phyloP scores from a whole-genome alignment of 2,113 vertebrate species.

The Syrrhaptes paradoxus region DNA sequence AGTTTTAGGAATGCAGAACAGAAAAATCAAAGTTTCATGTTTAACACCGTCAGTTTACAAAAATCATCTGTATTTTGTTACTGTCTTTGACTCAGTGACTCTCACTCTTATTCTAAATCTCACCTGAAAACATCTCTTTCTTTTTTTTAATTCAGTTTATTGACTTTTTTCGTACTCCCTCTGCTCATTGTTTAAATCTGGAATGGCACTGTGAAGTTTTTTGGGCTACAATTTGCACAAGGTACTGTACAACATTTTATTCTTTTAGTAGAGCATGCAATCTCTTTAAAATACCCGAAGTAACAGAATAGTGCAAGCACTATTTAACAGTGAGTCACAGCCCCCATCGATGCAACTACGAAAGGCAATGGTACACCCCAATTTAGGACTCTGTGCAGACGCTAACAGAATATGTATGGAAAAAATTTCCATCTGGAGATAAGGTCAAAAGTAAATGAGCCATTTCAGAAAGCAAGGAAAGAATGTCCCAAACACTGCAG shows the following conservation, averaged over 20 bases:
- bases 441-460: slow-evolving; percentile 66
- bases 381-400: background rate
- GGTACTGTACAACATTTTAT: background rate
- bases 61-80: background rate
- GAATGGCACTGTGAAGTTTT: background rate
- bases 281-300: background rate
- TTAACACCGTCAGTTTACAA: background rate
- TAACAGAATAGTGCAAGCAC: background rate
- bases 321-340: background rate
- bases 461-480: slow-evolving; percentile 60
- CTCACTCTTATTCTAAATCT: background rate
- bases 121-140: background rate
- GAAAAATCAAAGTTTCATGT: background rate
- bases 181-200: rapidly evolving
- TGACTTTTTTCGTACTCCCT: background rate
- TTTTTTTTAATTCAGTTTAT: background rate
- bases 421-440: slow-evolving; percentile 46
- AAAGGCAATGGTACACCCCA: background rate
- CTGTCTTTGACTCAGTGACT: background rate
- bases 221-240: background rate
- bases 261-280: background rate
- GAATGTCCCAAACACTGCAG: slow-evolving; percentile 38
- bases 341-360: background rate
- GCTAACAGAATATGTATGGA: background rate
- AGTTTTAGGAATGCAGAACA: background rate